Percentiles rank a stretch among this genome's conserved stretches.
Conservation (phyloP, 2,113 vertebrate species). For the Oryzias javanicus region DNA sequence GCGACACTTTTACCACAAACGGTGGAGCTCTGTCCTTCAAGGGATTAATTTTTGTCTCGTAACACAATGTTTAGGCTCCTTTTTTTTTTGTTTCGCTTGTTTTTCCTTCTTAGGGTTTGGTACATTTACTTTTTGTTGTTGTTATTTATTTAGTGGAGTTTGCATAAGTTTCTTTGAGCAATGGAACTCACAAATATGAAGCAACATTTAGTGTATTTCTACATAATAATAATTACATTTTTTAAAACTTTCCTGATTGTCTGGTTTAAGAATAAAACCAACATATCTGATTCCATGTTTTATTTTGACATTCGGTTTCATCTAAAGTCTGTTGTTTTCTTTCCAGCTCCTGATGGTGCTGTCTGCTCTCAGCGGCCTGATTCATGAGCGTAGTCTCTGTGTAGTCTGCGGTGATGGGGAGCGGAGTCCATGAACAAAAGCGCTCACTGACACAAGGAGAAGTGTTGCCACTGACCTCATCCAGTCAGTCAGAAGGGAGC, state of each 20-base stretch:
- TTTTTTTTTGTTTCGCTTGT: neutral
- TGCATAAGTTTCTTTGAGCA: neutral
- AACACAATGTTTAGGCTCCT: neutral
- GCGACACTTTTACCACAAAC: slow-evolving; percentile 59
- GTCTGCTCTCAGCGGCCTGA: slow-evolving; percentile 29
- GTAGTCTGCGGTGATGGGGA: slow-evolving; percentile 84
- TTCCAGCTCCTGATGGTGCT: slow-evolving; percentile 1
- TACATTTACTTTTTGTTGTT: neutral
- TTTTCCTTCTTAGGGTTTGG: slow-evolving; percentile 3
- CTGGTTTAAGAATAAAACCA: too few species aligned
- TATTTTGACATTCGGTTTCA: slow-evolving; percentile 16
- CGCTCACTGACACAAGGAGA: slow-evolving; percentile 77
- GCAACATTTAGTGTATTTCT: too few species aligned
- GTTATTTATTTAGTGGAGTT: neutral
- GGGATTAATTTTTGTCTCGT: neutral
- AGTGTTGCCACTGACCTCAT: slow-evolving; percentile 67
- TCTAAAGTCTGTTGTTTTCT: slow-evolving; percentile 3
- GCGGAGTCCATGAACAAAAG: slow-evolving; percentile 82
- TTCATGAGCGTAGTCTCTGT: slow-evolving; percentile 42
- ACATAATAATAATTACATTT: too few species aligned
- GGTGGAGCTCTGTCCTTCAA: neutral
- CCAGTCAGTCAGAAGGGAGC: slow-evolving; percentile 67
- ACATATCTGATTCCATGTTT: too few species aligned
- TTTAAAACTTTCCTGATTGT: too few species aligned
- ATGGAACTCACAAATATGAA: neutral